Evolutionary conservation across 2,113 vertebrate genomes (phyloP).

Genomic region (Ctenodactylus gundi): DNA sequence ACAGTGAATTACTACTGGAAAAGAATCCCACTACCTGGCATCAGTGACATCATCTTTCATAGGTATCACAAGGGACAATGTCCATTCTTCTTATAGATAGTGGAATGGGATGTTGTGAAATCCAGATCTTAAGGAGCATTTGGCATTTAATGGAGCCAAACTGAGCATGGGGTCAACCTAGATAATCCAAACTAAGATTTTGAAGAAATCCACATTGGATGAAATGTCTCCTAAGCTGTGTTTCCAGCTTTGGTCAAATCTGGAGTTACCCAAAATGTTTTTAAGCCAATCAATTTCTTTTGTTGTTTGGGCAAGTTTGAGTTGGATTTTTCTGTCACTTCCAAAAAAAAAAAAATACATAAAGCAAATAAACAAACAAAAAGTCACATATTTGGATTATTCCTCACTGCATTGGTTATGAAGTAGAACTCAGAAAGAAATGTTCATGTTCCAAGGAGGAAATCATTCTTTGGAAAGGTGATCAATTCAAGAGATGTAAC

Average conservation of each 20-base stretch:
- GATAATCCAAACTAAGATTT: background rate
- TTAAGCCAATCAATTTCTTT: background rate
- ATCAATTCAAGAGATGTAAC: background rate
- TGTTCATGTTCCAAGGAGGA: background rate
- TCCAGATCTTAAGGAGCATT: background rate
- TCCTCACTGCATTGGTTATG: background rate
- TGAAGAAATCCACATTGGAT: background rate
- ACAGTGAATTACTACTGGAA: background rate
- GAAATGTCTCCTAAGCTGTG: background rate
- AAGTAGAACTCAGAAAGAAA: background rate
- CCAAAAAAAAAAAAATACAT: background rate
- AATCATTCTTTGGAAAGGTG: background rate
- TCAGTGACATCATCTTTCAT: background rate
- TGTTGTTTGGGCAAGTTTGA: background rate
- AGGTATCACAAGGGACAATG: background rate
- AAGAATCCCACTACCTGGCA: too few species aligned
- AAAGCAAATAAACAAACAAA: background rate
- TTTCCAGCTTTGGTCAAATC: background rate
- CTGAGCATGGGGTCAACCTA: background rate
- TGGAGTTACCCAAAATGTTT: background rate
- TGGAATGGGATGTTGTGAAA: background rate
- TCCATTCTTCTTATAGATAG: background rate
- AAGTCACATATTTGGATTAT: background rate
- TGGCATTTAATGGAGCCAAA: background rate
- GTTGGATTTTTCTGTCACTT: background rate